Evolutionary conservation across 2,113 vertebrate genomes (phyloP).

Genomic region (Ceuthmochares aereus): DNA sequence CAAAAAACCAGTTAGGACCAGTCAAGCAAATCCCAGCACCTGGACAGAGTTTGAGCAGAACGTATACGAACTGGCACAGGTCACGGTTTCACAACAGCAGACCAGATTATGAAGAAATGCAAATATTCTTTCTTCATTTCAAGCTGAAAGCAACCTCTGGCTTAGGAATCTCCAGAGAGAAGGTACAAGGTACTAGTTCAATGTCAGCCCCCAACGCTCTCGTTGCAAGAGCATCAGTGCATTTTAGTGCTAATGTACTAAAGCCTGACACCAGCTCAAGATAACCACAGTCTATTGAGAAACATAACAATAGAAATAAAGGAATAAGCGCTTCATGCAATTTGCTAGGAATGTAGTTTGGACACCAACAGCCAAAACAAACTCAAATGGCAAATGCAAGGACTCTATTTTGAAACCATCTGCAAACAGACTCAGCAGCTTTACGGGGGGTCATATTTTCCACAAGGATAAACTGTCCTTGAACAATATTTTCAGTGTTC

Average conservation of each 20-base stretch:
- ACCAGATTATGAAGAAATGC: conserved; percentile 22
- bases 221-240: conserved; percentile 15
- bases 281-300: conserved; percentile 71
- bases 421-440: conserved; percentile 65
- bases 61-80: conserved; percentile 15
- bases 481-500: conserved; percentile 57
- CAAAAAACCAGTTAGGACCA: conserved; percentile 48
- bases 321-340: conserved; percentile 70
- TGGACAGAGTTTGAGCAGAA: conserved; percentile 32
- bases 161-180: conserved; percentile 1
- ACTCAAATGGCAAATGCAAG: conserved; percentile 72
- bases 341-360: conserved; percentile 73
- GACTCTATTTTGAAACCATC: conserved; percentile 69
- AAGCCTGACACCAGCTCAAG: conserved; percentile 62
- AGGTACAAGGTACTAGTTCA: conserved; percentile 25
- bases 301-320: conserved; percentile 74
- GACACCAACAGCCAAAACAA: conserved; percentile 75
- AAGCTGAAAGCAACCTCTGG: neutral
- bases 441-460: conserved; percentile 67
- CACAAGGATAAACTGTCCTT: conserved; percentile 72
- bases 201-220: conserved; percentile 23
- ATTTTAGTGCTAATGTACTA: conserved; percentile 53
- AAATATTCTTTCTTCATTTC: conserved; percentile 33
- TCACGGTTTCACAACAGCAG: conserved; percentile 4
- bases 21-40: conserved; percentile 42